Conservation (phyloP, 1,140 invertebrate species). For the Papilio dardanus region DNA sequence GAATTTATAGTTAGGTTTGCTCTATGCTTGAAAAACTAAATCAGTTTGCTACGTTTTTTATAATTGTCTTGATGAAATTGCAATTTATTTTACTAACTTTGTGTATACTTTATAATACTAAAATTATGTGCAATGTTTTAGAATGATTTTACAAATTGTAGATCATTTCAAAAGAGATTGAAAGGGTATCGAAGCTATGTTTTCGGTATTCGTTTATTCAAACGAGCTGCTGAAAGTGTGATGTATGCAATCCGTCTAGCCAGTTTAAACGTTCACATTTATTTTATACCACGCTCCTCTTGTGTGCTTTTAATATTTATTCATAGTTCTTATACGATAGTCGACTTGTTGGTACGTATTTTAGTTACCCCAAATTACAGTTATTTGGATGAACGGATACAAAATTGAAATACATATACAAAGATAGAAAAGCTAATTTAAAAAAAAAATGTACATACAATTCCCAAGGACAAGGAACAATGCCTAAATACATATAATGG, state of each 20-base stretch:
- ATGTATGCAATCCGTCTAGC: conserved; percentile 9
- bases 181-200: conserved; percentile 11
- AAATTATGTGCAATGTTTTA: not conserved
- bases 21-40: no score
- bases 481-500: no score
- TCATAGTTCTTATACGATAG: not conserved
- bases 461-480: no score
- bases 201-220: conserved; percentile 16
- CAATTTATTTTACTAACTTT: not conserved
- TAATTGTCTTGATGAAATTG: no score
- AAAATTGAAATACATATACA: no score
- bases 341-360: not conserved
- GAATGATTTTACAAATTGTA: not conserved
- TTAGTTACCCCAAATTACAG: no score
- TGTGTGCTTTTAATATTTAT: not conserved
- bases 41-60: no score
- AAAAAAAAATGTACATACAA: no score
- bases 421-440: no score
- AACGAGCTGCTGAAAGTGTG: not conserved
- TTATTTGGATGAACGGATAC: no score
- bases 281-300: not conserved
- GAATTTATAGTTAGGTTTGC: not conserved
- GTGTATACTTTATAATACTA: not conserved
- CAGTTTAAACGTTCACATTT: conserved; percentile 11
- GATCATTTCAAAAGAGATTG: not conserved